Percentiles rank a stretch among this genome's conserved stretches.
These are phyloP conservation scores for Ciconia maguari DNA, from an alignment of 2,113 vertebrate species.

Conservation along the genomic window DNA sequence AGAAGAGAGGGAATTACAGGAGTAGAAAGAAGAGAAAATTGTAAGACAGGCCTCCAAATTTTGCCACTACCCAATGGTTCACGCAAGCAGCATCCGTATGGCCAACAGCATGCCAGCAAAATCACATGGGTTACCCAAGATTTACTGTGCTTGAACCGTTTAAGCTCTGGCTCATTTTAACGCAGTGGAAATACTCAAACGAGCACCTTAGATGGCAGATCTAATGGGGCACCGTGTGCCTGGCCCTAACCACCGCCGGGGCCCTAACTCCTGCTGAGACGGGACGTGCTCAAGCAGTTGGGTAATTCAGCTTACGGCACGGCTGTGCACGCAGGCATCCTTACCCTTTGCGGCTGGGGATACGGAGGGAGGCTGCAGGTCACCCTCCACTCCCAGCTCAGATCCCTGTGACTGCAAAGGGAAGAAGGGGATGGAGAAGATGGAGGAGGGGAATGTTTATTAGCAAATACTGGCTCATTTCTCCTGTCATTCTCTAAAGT, in stretches of 20 bases:
- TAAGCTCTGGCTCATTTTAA: not conserved
- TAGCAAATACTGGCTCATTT: not conserved
- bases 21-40: not conserved
- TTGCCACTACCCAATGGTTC: not conserved
- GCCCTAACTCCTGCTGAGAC: not conserved
- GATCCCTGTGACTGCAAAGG: not conserved
- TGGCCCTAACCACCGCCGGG: rapidly evolving
- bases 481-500: not conserved
- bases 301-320: not conserved
- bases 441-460: not conserved
- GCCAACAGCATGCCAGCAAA: not conserved
- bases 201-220: not conserved
- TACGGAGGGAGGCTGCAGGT: rapidly evolving
- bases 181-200: not conserved
- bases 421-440: not conserved
- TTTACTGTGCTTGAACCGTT: not conserved
- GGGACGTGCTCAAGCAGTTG: rapidly evolving
- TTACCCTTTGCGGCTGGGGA: not conserved
- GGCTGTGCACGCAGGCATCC: rapidly evolving
- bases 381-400: not conserved
- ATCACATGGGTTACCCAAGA: not conserved
- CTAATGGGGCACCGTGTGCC: not conserved
- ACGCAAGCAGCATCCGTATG: not conserved
- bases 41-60: not conserved
- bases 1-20: not conserved